phyloP scores from a whole-genome alignment of 2,888 invertebrate species.

The Miltochrista miniata region DNA sequence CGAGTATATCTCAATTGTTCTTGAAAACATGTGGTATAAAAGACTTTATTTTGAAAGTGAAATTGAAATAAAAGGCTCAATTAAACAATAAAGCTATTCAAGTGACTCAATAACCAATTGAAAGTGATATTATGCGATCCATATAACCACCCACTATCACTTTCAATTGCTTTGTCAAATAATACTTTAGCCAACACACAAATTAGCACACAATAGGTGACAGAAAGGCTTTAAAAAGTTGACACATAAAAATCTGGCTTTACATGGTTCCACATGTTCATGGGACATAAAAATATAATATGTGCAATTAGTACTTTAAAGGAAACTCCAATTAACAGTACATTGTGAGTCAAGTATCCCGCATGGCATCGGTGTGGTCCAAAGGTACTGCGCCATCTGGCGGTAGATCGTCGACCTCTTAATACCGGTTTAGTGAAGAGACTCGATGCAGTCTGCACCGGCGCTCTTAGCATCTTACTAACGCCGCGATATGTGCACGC shows the following conservation, averaged over 20 bases:
- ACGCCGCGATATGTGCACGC: slow-evolving; percentile 38
- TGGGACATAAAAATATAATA: neutral
- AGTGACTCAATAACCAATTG: too few species aligned
- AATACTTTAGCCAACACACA: neutral
- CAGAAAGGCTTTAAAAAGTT: too few species aligned
- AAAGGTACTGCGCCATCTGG: slow-evolving; percentile 53
- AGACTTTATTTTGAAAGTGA: neutral
- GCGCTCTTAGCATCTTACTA: slow-evolving; percentile 36
- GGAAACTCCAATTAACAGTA: slow-evolving; percentile 30
- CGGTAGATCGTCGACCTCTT: slow-evolving; percentile 58
- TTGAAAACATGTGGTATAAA: too few species aligned
- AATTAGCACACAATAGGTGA: neutral
- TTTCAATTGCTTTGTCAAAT: neutral
- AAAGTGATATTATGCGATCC: neutral
- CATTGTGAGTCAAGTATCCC: slow-evolving; percentile 17
- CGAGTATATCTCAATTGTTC: too few species aligned
- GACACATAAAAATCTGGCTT: neutral
- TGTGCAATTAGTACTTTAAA: slow-evolving; percentile 1
- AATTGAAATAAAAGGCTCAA: too few species aligned
- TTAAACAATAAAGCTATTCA: slow-evolving; percentile 13
- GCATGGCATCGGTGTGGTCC: slow-evolving; percentile 31
- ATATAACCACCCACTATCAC: neutral
- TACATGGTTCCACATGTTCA: too few species aligned
- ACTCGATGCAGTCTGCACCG: slow-evolving; percentile 43
- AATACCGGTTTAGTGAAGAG: slow-evolving; percentile 47